A percentile compares a stretch with the other conserved stretches of the same genome.
Conservation (phyloP, 2,797 vertebrate genomes). For the Gadopsis bispinosus region DNA sequence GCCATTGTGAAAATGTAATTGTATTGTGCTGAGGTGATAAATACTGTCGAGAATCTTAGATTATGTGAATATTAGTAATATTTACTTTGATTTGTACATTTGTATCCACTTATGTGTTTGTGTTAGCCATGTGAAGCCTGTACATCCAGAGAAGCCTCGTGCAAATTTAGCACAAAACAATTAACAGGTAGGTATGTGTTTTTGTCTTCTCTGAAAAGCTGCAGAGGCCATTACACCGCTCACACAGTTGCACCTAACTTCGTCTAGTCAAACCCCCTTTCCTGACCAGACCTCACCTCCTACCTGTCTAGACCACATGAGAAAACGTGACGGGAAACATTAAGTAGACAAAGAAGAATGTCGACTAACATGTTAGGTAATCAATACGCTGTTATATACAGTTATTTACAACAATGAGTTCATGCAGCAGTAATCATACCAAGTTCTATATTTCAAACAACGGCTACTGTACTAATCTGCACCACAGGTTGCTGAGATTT, state of each 20-base stretch:
- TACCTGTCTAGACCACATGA: constrained; percentile 46
- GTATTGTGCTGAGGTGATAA: neutral
- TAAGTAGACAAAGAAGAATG: constrained; percentile 4
- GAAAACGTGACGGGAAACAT: constrained; percentile 28
- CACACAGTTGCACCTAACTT: neutral
- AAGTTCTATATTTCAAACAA: constrained; percentile 2
- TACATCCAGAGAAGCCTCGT: neutral
- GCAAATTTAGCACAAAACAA: neutral
- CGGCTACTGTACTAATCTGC: neutral
- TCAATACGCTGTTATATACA: neutral
- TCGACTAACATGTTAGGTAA: constrained; percentile 5
- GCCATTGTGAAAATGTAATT: neutral
- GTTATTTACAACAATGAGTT: neutral
- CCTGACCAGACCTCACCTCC: constrained; percentile 28
- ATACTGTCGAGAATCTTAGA: neutral
- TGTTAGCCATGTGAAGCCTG: neutral
- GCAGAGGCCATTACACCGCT: neutral
- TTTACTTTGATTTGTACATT: constrained; percentile 12
- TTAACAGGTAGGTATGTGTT: neutral
- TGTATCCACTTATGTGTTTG: neutral
- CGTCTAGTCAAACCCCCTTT: neutral
- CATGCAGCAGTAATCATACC: neutral
- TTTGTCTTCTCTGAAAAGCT: neutral
- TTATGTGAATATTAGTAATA: neutral
- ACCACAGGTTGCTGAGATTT: neutral